phyloP scores from a whole-genome alignment of 2,888 invertebrate genomes.

The Drosophila mayaguana region DNA sequence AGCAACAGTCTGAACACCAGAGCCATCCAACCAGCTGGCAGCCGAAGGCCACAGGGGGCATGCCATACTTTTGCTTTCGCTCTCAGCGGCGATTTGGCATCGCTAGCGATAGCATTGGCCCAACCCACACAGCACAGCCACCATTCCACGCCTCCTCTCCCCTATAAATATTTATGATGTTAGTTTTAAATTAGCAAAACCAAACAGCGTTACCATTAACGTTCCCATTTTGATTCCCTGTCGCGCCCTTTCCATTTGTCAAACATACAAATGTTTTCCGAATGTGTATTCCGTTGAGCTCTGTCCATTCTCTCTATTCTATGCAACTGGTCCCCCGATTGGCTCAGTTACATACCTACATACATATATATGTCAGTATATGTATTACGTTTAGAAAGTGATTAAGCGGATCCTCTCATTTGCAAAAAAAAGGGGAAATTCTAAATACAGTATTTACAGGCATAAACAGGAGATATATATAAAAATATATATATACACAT shows the following conservation, averaged over 20 bases:
- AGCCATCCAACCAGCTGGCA: slow-evolving; percentile 26
- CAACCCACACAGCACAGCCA: neutral
- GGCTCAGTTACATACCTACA: neutral
- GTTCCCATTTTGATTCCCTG: slow-evolving; percentile 57
- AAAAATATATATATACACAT: no score
- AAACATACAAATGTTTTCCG: slow-evolving; percentile 32
- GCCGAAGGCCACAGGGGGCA: slow-evolving; percentile 72
- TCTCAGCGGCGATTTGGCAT: slow-evolving; percentile 51
- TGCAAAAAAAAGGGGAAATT: neutral
- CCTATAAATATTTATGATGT: slow-evolving; percentile 78
- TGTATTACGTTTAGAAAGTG: slow-evolving; percentile 31
- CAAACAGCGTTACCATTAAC: slow-evolving; percentile 68
- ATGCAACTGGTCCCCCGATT: slow-evolving; percentile 9
- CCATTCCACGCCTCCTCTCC: neutral
- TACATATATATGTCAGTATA: neutral
- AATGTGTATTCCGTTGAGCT: slow-evolving; percentile 22
- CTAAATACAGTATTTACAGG: no score
- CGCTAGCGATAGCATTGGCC: slow-evolving; percentile 18
- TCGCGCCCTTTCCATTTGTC: slow-evolving; percentile 52
- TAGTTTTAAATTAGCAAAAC: slow-evolving; percentile 77
- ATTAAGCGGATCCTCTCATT: slow-evolving; percentile 23
- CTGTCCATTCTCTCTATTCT: slow-evolving; percentile 1
- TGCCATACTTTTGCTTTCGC: slow-evolving; percentile 76
- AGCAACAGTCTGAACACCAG: slow-evolving; percentile 35
- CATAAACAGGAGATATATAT: no score